Evolutionary conservation across 2,797 vertebrate genomes (phyloP).

Genomic region (Protonibea diacanthus): DNA sequence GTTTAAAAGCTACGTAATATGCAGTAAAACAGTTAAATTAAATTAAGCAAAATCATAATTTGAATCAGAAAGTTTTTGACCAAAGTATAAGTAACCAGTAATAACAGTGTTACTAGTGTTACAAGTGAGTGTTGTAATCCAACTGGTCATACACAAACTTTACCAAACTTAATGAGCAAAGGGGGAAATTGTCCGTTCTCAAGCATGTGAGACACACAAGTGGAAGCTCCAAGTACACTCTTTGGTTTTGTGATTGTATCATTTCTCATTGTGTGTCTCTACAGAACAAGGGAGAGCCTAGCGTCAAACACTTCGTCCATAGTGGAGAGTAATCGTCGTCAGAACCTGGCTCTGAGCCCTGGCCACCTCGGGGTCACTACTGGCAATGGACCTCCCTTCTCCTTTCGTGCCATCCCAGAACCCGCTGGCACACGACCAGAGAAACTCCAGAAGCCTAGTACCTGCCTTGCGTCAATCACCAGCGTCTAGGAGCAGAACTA

Average conservation of each 20-base stretch:
- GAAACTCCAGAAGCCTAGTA: conserved; percentile 96
- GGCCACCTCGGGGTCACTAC: conserved; percentile 90
- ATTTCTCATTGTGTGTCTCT: conserved; percentile 22
- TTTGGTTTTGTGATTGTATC: not conserved
- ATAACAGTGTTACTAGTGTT: no score
- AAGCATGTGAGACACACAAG: no score
- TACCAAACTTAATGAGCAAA: no score
- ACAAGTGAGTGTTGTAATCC: no score
- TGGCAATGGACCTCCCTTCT: conserved; percentile 89
- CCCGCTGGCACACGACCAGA: conserved; percentile 90
- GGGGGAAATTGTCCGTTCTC: not conserved
- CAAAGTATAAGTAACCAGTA: no score
- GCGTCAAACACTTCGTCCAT: conserved; percentile 99
- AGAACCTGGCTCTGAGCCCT: conserved; percentile 95
- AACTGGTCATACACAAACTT: no score
- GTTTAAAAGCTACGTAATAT: no score
- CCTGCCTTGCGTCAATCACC: conserved; percentile 98
- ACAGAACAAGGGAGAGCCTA: conserved; percentile 97
- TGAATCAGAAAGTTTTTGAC: no score
- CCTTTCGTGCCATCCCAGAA: conserved; percentile 92
- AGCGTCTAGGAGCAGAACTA: conserved; percentile 85
- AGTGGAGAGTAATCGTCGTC: conserved; percentile 97
- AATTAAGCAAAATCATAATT: no score
- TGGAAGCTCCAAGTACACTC: not conserved
- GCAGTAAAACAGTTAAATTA: no score